Conservation (phyloP, 2,113 vertebrate genomes). For the Lethenteron camtschaticum region DNA sequence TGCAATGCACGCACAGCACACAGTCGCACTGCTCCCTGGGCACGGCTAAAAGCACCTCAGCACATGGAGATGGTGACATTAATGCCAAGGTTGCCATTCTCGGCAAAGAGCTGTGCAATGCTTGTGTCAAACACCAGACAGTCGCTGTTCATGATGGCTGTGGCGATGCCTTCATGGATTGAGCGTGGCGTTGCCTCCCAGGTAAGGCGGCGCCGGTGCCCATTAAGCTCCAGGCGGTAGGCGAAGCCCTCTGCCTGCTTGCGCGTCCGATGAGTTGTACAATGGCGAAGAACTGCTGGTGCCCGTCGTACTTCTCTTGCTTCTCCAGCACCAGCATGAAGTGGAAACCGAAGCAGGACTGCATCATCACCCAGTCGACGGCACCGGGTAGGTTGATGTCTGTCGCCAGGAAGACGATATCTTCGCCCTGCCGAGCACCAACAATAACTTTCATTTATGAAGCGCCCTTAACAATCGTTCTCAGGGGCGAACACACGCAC, state of each 20-base stretch:
- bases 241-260: constrained; percentile 37
- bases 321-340: constrained; percentile 42
- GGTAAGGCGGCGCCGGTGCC: constrained; percentile 31
- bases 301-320: constrained; percentile 35
- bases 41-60: constrained; percentile 15
- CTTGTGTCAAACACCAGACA: constrained; percentile 37
- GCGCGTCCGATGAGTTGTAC: constrained; percentile 30
- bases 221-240: constrained; percentile 35
- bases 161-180: constrained; percentile 30
- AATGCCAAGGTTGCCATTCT: constrained; percentile 35
- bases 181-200: constrained; percentile 41
- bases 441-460: no score
- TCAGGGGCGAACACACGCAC: no score
- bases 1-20: no score
- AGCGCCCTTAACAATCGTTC: no score
- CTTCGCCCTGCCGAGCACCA: constrained; percentile 21
- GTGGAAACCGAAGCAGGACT: constrained; percentile 36
- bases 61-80: constrained; percentile 40
- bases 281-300: constrained; percentile 37
- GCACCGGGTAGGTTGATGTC: constrained; percentile 35
- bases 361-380: constrained; percentile 45
- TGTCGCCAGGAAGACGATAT: constrained; percentile 37
- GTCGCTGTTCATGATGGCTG: constrained; percentile 35
- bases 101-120: constrained; percentile 31
- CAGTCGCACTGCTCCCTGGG: no score